Evolutionary conservation across 2,797 vertebrate species (phyloP), one percentile per base, ranked within the genome.

Genomic region (Lemur catta): DNA sequence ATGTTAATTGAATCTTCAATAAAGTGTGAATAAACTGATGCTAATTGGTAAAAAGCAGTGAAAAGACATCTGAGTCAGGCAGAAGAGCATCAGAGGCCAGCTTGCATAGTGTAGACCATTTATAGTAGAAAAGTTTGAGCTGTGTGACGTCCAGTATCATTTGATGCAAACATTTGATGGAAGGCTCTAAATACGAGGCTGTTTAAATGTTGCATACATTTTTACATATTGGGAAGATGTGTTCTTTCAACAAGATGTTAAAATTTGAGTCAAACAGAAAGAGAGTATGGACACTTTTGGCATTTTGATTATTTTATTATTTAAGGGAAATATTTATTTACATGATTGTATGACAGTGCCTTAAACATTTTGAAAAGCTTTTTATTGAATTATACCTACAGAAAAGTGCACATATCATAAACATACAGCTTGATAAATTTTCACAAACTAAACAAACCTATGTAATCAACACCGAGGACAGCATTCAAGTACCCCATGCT

Each of bases 321-420:
- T 88, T 72, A 79, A 95, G 46, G 89, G 86, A 88, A 50, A 81
- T 30, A n/a, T 65, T 86, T 90, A 76, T 61, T 90, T 84, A 38
- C 12, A 14, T 89, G 41, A 65, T 52, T 9, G 46, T 67, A 55
- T 75, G 7, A 59, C 26, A 80, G 26, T n/a, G 1, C 35, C 41
- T 48, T 69, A 12, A 61, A 13, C 61, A 74, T 78, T 88, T 71
- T 18, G 4, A 46, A 71, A 91, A 67, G 33, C 5, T 74, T 52
- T 52, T 75, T 78, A 33, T 57, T 79, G 41, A 90, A 46, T 82
- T 80, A 24, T 35, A 33, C 2, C 10, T 35, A 18, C 33, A 57
- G 55, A 72, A 81, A 78, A 69, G 41, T 50, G 3, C 43, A 24
- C 7, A 13, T 57, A 38, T 84, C 50, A 89, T 63, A 91, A 79